Evolutionary conservation across 2,888 invertebrate species (phyloP).

Genomic region (Zygaena filipendulae): DNA sequence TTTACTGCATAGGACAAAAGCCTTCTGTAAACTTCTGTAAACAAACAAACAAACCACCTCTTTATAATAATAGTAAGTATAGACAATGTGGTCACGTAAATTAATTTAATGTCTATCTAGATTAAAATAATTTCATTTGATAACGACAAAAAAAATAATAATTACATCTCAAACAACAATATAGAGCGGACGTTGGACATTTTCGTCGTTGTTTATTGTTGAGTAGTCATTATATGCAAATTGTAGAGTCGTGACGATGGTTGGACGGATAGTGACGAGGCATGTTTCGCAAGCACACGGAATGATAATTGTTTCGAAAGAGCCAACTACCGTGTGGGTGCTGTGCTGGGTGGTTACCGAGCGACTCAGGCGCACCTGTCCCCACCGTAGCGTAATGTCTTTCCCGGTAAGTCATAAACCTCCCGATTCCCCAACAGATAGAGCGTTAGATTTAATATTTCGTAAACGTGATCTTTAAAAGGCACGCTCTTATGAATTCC

Average conservation of each 20-base stretch:
- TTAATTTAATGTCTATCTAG: too few species aligned
- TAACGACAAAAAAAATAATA: too few species aligned
- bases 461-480: conserved; percentile 57
- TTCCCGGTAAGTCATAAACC: conserved; percentile 40
- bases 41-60: too few species aligned
- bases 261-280: conserved; percentile 57
- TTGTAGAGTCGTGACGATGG: conserved; percentile 64
- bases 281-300: conserved; percentile 60
- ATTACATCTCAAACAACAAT: too few species aligned
- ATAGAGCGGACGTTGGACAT: too few species aligned
- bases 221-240: conserved; percentile 67
- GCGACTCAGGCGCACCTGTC: conserved; percentile 47
- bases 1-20: too few species aligned
- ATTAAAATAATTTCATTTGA: too few species aligned
- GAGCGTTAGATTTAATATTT: conserved; percentile 53
- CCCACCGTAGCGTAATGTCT: conserved; percentile 25
- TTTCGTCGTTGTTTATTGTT: conserved; percentile 62
- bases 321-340: conserved; percentile 35
- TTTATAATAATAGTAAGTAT: too few species aligned
- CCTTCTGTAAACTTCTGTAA: too few species aligned
- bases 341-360: conserved; percentile 20
- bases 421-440: conserved; percentile 41
- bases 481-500: conserved; percentile 42
- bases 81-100: too few species aligned
- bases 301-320: conserved; percentile 57